Conservation (phyloP, 2,888 invertebrate genomes). For the Synergus laeviventris region DNA sequence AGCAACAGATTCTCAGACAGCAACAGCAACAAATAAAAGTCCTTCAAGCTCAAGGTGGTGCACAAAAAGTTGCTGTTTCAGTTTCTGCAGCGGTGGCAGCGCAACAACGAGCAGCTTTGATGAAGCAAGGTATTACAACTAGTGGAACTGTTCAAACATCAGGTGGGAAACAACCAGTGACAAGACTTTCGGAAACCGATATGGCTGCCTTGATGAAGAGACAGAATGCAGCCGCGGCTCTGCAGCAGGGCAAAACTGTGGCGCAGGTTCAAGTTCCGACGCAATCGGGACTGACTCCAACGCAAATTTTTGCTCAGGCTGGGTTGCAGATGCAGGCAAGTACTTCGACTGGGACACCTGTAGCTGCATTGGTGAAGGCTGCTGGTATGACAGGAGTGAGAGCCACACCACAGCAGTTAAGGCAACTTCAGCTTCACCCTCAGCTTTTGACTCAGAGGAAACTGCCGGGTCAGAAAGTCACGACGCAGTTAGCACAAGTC, state of each 20-base stretch:
- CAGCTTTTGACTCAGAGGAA: constrained; percentile 79
- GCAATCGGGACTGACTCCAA: constrained; percentile 73
- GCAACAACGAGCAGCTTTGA: constrained; percentile 68
- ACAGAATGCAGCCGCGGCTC: constrained; percentile 72
- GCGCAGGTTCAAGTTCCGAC: constrained; percentile 73
- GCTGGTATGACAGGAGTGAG: constrained; percentile 76
- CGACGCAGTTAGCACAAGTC: constrained; percentile 80
- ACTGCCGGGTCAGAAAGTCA: constrained; percentile 80
- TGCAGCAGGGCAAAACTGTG: constrained; percentile 76
- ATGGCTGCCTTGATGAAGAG: constrained; percentile 80
- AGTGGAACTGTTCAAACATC: constrained; percentile 53
- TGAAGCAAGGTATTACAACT: constrained; percentile 66
- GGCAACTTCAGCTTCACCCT: constrained; percentile 82
- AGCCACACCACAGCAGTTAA: constrained; percentile 81
- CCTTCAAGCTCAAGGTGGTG: constrained; percentile 68
- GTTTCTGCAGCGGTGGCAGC: constrained; percentile 67
- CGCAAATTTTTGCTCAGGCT: constrained; percentile 80
- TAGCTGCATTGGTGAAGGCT: constrained; percentile 82
- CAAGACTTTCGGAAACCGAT: constrained; percentile 79
- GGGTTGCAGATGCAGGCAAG: constrained; percentile 78
- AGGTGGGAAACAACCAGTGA: constrained; percentile 75
- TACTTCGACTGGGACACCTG: constrained; percentile 77
- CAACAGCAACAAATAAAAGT: constrained; percentile 66
- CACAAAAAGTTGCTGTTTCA: constrained; percentile 73
- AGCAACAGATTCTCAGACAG: constrained; percentile 77